Conservation (phyloP, 2,888 invertebrate species). For the Polydrusus pterygomalis region DNA sequence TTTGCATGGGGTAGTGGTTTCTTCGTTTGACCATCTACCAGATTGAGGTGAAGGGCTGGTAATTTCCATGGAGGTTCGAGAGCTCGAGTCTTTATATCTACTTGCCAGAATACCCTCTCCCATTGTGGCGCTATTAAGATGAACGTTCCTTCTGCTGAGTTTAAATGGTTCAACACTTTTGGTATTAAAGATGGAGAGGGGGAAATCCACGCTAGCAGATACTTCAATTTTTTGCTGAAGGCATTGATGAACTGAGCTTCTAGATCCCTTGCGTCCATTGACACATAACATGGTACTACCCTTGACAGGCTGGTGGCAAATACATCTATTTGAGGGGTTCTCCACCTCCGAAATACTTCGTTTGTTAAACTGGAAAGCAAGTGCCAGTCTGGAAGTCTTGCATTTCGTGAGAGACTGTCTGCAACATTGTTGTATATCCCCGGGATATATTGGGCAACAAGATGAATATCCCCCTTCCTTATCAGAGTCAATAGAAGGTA, state of each 20-base stretch:
- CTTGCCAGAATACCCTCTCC: neutral
- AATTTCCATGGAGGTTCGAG: neutral
- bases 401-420: neutral
- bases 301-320: neutral
- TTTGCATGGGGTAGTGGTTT: neutral
- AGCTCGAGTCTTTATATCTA: neutral
- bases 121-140: neutral
- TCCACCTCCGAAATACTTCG: neutral
- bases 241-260: neutral
- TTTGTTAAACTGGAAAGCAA: neutral
- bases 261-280: neutral
- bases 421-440: neutral
- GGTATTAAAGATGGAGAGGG: too few species aligned
- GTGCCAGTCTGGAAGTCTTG: neutral
- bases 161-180: neutral
- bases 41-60: neutral
- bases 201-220: neutral
- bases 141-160: neutral
- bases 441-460: too few species aligned
- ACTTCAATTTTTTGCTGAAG: neutral
- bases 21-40: neutral
- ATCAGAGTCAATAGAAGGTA: too few species aligned
- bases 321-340: neutral
- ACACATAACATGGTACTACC: neutral
- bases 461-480: too few species aligned